phyloP scores from a whole-genome alignment of 1,140 invertebrate genomes.

The Drosophila yakuba region DNA sequence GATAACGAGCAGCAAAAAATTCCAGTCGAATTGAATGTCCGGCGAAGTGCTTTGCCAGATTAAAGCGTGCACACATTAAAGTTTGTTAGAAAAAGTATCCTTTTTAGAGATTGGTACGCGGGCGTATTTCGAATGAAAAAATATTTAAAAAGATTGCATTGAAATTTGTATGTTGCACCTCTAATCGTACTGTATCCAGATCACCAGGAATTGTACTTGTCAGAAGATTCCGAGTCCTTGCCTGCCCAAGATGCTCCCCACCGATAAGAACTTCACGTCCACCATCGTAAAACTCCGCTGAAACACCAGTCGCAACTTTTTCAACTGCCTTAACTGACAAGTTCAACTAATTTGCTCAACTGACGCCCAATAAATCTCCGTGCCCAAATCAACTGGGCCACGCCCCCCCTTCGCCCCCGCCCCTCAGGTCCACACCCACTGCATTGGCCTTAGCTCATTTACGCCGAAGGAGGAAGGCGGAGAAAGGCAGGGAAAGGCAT shows the following conservation, averaged over 20 bases:
- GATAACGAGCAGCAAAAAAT: slow-evolving; percentile 22
- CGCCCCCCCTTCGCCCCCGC: slow-evolving; percentile 36
- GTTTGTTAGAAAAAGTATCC: background rate
- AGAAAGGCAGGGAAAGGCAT: background rate
- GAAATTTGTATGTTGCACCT: too few species aligned
- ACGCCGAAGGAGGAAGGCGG: background rate
- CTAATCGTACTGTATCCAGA: too few species aligned
- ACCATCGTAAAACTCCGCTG: slow-evolving; percentile 16
- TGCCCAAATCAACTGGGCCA: slow-evolving; percentile 75
- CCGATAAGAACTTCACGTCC: slow-evolving; percentile 24
- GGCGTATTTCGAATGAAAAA: too few species aligned
- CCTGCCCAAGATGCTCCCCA: slow-evolving; percentile 17
- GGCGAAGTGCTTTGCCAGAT: slow-evolving; percentile 28
- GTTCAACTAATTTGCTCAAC: slow-evolving; percentile 78
- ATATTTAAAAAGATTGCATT: too few species aligned
- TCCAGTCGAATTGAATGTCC: slow-evolving; percentile 19
- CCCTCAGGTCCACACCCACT: slow-evolving; percentile 15
- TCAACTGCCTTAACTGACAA: slow-evolving; percentile 65
- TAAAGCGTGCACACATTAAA: slow-evolving; percentile 6
- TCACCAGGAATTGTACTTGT: slow-evolving; percentile 3
- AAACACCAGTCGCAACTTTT: slow-evolving; percentile 27
- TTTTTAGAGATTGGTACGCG: too few species aligned
- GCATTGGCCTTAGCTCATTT: slow-evolving; percentile 35
- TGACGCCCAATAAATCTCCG: slow-evolving; percentile 78
- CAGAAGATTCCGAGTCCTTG: background rate